Base-by-base conservation (phyloP, 2,113 vertebrate species). In the Panthera leo region DNA sequence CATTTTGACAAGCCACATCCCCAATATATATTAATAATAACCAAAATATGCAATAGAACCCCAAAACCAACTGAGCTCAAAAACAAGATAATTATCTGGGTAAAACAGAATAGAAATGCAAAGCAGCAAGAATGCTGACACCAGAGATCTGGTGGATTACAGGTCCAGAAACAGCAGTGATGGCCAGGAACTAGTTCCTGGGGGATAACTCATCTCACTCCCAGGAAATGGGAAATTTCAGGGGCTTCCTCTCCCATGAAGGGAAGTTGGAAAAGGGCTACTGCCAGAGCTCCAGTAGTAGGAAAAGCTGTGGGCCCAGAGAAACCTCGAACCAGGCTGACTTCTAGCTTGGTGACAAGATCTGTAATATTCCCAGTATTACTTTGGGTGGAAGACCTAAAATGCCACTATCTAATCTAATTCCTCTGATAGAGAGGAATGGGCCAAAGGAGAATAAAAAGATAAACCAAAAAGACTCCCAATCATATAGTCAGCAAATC, bases 81-180 rank as follows among this genome's bases (percentile, higher is more conserved):
- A 91, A 94, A 65, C 29, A 88, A 95, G 75, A 34, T 36, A 79
- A 91, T 82, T n/a, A 90, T 86, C 67, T 76, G 36, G 7, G n/a
- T 65, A 58, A 78, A 83, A 85, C 4, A 34, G 42, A 91, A 83
- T 2, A 90, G 63, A 87, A 71, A 90, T 13, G 58, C n/a, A 53
- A 93, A 87, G 48, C 21, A 70, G 10, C 39, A 10, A 53, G 19
- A 53, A 7, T 83, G 75, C 36, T 68, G 70, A 34, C 5, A 34
- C 7, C 27, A n/a, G 31, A 61, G 36, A 70, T 36, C 55, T 39
- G 21, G 15, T n/a, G 31, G 27, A 36, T 63, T 21, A 36, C 27
- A 88, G 55, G 70, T 82, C 65, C 34, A 39, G 29, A 63, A 68
- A 18, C 5, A 68, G 29, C 39, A 87, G 79, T 29, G 23, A 48